phyloP scores from a whole-genome alignment of 2,113 vertebrate genomes.

The Eurypyga helias region DNA sequence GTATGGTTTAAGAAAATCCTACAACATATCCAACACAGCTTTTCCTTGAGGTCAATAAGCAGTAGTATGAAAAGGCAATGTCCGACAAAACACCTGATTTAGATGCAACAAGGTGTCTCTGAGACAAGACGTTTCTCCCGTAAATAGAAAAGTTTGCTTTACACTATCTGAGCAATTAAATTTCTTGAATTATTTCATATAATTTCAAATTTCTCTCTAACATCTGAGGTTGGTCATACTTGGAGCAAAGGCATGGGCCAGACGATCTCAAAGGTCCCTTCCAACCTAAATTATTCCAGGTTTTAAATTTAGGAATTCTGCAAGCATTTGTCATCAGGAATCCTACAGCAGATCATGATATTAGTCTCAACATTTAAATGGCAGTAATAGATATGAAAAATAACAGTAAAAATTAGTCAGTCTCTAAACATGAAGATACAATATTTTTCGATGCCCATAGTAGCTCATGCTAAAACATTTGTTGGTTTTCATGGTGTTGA shows the following conservation, averaged over 20 bases:
- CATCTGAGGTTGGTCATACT: background rate
- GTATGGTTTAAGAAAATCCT: background rate
- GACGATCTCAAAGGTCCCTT: background rate
- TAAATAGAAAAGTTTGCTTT: background rate
- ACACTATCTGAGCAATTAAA: background rate
- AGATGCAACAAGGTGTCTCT: background rate
- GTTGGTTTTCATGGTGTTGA: background rate
- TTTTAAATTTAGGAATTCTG: background rate
- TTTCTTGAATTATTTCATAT: background rate
- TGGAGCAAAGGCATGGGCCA: background rate
- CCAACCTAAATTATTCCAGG: background rate
- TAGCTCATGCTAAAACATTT: background rate
- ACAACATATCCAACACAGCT: background rate
- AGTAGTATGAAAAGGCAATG: background rate
- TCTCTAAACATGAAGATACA: background rate
- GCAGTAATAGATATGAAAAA: background rate
- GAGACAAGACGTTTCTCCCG: background rate
- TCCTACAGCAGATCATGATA: rapidly evolving
- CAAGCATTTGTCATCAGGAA: background rate
- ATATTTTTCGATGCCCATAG: background rate
- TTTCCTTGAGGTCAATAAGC: background rate
- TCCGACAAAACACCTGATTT: background rate
- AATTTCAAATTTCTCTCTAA: background rate
- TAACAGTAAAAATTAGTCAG: background rate
- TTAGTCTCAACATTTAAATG: background rate